Evolutionary conservation across 2,888 invertebrate genomes (phyloP).

Genomic region (Erebia epiphron): DNA sequence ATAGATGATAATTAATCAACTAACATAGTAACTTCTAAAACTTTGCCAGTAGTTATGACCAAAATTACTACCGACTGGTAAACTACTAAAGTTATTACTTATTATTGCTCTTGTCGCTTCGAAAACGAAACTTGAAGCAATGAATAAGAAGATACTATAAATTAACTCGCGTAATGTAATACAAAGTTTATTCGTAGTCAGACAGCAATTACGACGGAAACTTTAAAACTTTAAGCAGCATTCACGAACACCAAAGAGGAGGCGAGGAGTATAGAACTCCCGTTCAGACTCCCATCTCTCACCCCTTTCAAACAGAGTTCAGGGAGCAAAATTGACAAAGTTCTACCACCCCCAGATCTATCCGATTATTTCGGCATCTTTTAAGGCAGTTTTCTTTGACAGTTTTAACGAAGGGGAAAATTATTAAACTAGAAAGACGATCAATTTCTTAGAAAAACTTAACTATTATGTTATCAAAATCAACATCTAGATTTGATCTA

Average conservation of each 20-base stretch:
- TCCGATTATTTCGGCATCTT: slow-evolving; percentile 70
- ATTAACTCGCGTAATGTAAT: slow-evolving; percentile 79
- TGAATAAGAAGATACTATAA: slow-evolving; percentile 78
- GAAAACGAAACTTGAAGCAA: slow-evolving; percentile 67
- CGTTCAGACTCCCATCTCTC: slow-evolving; percentile 48
- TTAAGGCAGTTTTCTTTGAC: slow-evolving; percentile 61
- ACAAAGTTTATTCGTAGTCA: slow-evolving; percentile 79
- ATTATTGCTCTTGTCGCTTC: slow-evolving; percentile 36
- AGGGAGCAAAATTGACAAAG: slow-evolving; percentile 69
- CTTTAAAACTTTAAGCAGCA: slow-evolving; percentile 78
- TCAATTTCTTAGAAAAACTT: slow-evolving; percentile 31
- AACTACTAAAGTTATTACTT: background rate
- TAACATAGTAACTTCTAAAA: slow-evolving; percentile 8
- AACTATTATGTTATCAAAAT: background rate
- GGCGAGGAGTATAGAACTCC: slow-evolving; percentile 47
- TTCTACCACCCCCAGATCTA: slow-evolving; percentile 60
- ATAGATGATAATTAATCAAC: background rate
- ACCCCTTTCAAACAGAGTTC: slow-evolving; percentile 66
- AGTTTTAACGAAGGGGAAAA: slow-evolving; percentile 48
- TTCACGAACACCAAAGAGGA: slow-evolving; percentile 75
- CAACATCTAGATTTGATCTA: background rate
- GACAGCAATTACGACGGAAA: slow-evolving; percentile 79
- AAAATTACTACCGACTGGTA: background rate
- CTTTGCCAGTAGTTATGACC: background rate
- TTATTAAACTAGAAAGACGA: slow-evolving; percentile 41